Percentiles rank a stretch among this genome's conserved stretches.
These are phyloP conservation scores for Brachionus plicatilis DNA, from an alignment of 1,140 invertebrate species.

Conservation along the genomic window DNA sequence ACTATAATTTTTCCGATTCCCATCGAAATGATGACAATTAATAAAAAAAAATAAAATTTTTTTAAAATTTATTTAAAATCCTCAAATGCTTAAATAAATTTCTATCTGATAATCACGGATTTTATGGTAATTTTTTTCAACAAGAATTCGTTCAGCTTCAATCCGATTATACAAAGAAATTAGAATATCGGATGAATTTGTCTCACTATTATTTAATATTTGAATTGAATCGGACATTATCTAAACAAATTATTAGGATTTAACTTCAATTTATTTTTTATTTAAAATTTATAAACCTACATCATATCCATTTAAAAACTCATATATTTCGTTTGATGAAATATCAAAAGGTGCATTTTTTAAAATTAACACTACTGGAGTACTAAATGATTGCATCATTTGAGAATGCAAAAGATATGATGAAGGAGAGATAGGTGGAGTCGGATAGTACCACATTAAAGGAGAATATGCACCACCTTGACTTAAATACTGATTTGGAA, in stretches of 20 bases:
- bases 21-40: constrained; percentile 70
- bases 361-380: constrained; percentile 50
- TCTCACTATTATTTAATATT: constrained; percentile 53
- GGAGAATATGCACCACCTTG: neutral
- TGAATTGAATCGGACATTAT: constrained; percentile 41
- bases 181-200: constrained; percentile 60
- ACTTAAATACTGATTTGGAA: neutral
- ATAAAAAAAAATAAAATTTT: constrained; percentile 25
- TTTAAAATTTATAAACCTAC: constrained; percentile 44
- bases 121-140: constrained; percentile 58
- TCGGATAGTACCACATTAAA: constrained; percentile 35
- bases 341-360: constrained; percentile 53
- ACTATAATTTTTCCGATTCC: constrained; percentile 94
- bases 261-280: constrained; percentile 40
- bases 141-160: constrained; percentile 61
- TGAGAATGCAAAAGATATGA: constrained; percentile 47
- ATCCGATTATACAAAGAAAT: constrained; percentile 58
- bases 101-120: constrained; percentile 62
- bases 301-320: constrained; percentile 51
- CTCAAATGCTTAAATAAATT: constrained; percentile 50
- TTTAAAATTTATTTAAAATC: neutral
- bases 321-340: constrained; percentile 47
- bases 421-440: neutral
- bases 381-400: constrained; percentile 44
- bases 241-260: constrained; percentile 36